Evolutionary conservation across 2,888 invertebrate genomes (phyloP).

Genomic region (Lymantria dispar): DNA sequence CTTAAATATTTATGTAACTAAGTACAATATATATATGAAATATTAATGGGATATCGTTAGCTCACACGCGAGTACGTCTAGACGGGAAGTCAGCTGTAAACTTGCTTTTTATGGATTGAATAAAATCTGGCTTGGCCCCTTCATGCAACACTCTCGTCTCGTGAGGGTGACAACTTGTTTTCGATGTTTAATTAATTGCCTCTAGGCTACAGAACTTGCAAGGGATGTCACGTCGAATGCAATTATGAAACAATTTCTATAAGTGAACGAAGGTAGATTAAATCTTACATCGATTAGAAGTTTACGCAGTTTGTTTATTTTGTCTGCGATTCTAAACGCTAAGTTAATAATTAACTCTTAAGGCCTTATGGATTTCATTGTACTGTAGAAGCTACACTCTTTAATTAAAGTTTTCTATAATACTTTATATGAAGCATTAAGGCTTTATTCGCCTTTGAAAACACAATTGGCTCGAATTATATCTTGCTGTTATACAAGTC

Average conservation of each 20-base stretch:
- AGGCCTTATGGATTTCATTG: too few relatives aligned
- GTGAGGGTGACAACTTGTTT: conserved; percentile 37
- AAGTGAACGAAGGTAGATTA: too few relatives aligned
- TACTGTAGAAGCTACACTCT: too few relatives aligned
- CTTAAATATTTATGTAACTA: conserved; percentile 44
- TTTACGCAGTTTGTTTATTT: too few relatives aligned
- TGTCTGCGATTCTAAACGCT: too few relatives aligned
- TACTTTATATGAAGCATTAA: too few relatives aligned
- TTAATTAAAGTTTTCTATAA: too few relatives aligned
- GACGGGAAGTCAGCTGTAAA: conserved; percentile 59
- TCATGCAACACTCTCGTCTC: conserved; percentile 21
- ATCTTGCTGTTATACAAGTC: too few relatives aligned
- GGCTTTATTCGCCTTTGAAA: too few relatives aligned
- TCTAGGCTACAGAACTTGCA: conserved; percentile 7
- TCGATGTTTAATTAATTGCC: conserved; percentile 33
- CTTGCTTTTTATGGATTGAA: conserved; percentile 51
- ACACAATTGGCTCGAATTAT: too few relatives aligned
- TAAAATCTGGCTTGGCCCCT: conserved; percentile 43
- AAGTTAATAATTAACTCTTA: too few relatives aligned
- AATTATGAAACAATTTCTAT: background rate
- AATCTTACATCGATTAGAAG: too few relatives aligned
- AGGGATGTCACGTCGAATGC: conserved; percentile 1
- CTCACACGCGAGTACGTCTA: conserved; percentile 61
- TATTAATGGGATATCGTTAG: conserved; percentile 57
- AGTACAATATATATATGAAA: conserved; percentile 40